Conservation (phyloP, 64 coral and sea anemone species). For the Platygyra sinensis region DNA sequence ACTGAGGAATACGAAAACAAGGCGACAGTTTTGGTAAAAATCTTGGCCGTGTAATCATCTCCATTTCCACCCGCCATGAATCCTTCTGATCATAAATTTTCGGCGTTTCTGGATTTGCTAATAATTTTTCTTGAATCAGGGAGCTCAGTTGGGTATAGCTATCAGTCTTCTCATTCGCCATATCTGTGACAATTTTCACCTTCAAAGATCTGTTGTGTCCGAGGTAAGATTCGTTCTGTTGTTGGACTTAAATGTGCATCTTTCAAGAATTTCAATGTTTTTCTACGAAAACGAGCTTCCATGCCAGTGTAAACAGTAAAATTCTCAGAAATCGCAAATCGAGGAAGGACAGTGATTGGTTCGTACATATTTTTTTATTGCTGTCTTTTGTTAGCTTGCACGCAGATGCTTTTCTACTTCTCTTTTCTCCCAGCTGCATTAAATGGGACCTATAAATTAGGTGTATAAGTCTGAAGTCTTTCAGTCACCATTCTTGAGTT, state of each 20-base stretch:
- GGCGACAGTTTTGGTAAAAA: constrained; percentile 8
- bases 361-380: neutral
- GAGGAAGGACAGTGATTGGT: too few relatives aligned
- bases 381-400: neutral
- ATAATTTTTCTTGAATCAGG: constrained; percentile 20
- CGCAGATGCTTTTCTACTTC: too few relatives aligned
- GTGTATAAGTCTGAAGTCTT: too few relatives aligned
- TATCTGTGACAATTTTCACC: neutral
- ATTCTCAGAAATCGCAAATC: neutral
- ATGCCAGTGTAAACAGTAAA: neutral
- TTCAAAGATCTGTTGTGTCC: too few relatives aligned
- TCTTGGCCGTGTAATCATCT: neutral
- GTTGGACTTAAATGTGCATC: too few relatives aligned
- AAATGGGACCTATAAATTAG: too few relatives aligned
- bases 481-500: too few relatives aligned
- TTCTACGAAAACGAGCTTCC: neutral
- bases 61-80: too few relatives aligned
- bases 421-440: too few relatives aligned
- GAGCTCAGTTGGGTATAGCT: neutral
- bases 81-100: constrained; percentile 31
- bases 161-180: neutral
- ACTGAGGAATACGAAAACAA: too few relatives aligned
- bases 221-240: too few relatives aligned
- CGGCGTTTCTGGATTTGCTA: constrained; percentile 5
- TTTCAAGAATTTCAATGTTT: neutral